Conservation (phyloP, 2,797 vertebrate genomes). For the Epinephelus awoara region DNA sequence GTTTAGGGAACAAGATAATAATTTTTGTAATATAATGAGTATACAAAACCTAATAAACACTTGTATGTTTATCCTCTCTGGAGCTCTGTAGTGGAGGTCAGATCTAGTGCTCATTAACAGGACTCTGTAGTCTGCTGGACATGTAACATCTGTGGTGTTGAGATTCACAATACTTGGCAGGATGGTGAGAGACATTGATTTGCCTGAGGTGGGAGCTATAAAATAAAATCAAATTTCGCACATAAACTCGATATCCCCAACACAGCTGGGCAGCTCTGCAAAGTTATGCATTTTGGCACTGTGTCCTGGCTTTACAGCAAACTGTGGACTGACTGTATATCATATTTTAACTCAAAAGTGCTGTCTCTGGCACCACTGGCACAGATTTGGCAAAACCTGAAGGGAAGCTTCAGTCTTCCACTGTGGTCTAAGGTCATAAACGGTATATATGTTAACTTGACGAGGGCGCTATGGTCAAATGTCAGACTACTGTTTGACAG, state of each 20-base stretch:
- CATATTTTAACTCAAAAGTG: slow-evolving; percentile 23
- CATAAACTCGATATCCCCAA: not conserved
- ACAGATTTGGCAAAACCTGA: slow-evolving; percentile 6
- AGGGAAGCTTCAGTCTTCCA: not conserved
- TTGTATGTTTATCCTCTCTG: not conserved
- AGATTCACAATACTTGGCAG: slow-evolving; percentile 18
- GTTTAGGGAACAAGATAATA: not conserved
- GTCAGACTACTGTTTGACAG: not conserved
- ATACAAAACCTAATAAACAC: not conserved
- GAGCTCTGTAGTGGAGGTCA: not conserved
- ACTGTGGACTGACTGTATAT: not conserved
- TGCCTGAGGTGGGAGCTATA: not conserved
- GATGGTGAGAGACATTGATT: slow-evolving; percentile 6
- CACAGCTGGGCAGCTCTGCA: slow-evolving; percentile 1
- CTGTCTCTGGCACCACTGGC: not conserved
- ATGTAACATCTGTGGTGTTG: slow-evolving; percentile 1
- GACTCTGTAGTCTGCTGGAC: slow-evolving; percentile 5
- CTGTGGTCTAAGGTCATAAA: not conserved
- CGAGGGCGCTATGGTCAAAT: not conserved
- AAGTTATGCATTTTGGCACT: slow-evolving; percentile 3
- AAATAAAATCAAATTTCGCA: slow-evolving; percentile 3
- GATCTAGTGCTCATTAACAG: not conserved
- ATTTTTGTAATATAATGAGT: not conserved
- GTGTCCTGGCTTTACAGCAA: slow-evolving; percentile 7
- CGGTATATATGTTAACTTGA: not conserved